A percentile compares a stretch with the other conserved stretches of the same genome.
Conservation (phyloP, 2,113 vertebrate genomes). For the Pygoscelis antarcticus region DNA sequence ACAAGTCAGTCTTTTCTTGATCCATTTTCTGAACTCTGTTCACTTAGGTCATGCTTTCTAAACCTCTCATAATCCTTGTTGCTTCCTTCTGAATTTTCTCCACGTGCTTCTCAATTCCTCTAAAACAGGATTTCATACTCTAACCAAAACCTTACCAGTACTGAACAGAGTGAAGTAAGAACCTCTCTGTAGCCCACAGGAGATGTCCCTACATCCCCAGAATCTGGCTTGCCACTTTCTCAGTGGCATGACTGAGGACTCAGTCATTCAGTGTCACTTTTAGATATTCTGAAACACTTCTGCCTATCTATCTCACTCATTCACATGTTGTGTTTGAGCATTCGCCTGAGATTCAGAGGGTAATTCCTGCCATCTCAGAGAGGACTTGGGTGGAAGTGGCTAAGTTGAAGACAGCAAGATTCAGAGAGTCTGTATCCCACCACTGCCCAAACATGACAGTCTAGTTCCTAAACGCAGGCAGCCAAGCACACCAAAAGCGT, state of each 20-base stretch:
- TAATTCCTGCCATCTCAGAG: not conserved
- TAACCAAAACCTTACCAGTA: not conserved
- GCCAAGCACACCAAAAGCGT: not conserved
- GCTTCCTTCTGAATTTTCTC: not conserved
- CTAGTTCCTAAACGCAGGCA: not conserved
- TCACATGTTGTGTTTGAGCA: not conserved
- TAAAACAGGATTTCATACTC: not conserved
- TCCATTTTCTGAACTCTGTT: not conserved
- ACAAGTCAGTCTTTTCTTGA: not conserved
- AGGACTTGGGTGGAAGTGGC: not conserved
- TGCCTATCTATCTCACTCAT: not conserved
- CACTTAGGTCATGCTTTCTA: not conserved
- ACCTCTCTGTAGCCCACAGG: not conserved
- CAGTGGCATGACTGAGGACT: not conserved
- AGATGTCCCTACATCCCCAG: not conserved
- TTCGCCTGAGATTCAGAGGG: not conserved
- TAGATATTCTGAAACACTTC: not conserved
- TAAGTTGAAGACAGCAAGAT: not conserved
- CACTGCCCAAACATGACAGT: not conserved
- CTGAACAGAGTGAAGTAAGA: not conserved
- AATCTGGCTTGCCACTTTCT: not conserved
- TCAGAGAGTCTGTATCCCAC: not conserved
- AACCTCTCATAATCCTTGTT: not conserved
- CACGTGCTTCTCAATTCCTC: not conserved
- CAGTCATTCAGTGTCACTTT: not conserved